Evolutionary conservation across 2,113 vertebrate species (phyloP), one percentile per base, ranked within the genome.

Genomic region (Lampris incognitus): DNA sequence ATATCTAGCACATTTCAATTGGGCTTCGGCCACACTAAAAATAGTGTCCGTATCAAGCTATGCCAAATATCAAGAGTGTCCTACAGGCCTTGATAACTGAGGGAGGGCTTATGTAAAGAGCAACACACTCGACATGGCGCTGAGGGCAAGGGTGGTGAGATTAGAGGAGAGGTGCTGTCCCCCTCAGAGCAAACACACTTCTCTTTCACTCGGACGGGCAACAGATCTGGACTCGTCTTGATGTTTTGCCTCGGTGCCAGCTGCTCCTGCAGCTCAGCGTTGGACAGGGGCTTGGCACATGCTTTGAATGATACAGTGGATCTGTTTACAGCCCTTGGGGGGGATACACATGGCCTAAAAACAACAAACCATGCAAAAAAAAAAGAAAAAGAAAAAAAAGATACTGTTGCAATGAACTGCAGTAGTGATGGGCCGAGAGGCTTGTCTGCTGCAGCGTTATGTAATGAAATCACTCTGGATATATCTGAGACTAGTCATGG

Each of bases 321-420:
- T 89, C 85, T 79, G 81, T 89, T 92, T 91, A 87, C 81, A 89
- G 73, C 69, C 83, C 83, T 70, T 75, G 9, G 67, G 87, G 66
- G 82, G 74, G 74, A 71, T 48, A 69, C 13, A 69, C 67, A 76
- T 8, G 37, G 65, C 54, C 78, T 41, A 73, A 82, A 82, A 64
- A 71, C 46, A 50, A 60, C 13, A 9, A 24, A 13, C 41, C 73
- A 38, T 73, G 81, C 81, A 83, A 86, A 7, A 78, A 24, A 24
- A 24, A 24, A 24, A 24, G 24, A 24, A 24, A 24, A 24, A 24
- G 24, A 24, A 24, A 24, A 24, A 77, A 81, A 74, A 6, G 59
- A 84, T 68, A 48, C 51, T 69, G 63, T 67, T 72, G 69, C 41
- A 3, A n/a, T 51, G 65, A 54, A 76, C 56, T 64, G 50, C 49